Conservation (phyloP, 2,113 vertebrate species). For the Physeter macrocephalus region DNA sequence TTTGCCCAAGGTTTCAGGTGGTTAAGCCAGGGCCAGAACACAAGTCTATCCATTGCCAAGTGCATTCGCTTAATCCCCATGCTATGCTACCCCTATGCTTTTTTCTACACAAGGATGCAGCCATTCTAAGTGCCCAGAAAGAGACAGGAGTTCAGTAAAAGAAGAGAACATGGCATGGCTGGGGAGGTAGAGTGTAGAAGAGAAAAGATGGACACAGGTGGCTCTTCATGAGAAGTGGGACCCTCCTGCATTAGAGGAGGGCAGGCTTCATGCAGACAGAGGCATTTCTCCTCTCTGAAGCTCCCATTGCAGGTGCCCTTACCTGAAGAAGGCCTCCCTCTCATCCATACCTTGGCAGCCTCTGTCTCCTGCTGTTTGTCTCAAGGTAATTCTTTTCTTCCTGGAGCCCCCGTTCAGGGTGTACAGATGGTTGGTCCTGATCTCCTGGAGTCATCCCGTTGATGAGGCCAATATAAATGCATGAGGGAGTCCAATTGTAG, state of each 20-base stretch:
- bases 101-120: neutral
- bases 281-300: neutral
- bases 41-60: neutral
- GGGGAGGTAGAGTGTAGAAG: neutral
- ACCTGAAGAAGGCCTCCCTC: neutral
- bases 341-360: neutral
- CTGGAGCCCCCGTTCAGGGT: neutral
- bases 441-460: neutral
- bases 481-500: slow-evolving; percentile 63
- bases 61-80: neutral
- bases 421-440: slow-evolving; percentile 19
- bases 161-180: fast-evolving
- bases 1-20: neutral
- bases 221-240: neutral
- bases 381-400: neutral
- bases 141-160: neutral
- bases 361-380: neutral
- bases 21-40: neutral
- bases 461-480: slow-evolving; percentile 74
- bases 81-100: neutral
- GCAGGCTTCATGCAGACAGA: neutral
- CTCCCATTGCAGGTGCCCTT: neutral
- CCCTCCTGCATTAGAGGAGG: neutral
- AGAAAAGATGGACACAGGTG: neutral
- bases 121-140: neutral